A percentile compares a stretch with the other conserved stretches of the same genome.
Conservation (phyloP, 2,888 invertebrate species). For the Drosophila meridionalis region DNA sequence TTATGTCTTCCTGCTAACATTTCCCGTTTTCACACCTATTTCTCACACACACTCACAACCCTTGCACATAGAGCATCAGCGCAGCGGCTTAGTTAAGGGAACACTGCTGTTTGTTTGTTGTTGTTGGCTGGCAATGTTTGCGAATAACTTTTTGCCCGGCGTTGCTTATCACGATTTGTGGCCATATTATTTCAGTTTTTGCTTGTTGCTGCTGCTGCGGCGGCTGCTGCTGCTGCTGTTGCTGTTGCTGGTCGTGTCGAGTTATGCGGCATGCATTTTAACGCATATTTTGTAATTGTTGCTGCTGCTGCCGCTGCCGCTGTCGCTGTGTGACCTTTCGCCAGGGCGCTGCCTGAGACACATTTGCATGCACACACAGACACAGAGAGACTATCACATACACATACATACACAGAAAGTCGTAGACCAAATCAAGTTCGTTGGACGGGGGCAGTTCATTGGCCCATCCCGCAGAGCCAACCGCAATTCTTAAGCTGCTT, state of each 20-base stretch:
- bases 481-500: conserved; percentile 60
- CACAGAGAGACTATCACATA: conserved; percentile 8
- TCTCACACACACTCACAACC: not conserved
- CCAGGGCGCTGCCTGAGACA: conserved; percentile 56
- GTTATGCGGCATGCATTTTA: conserved; percentile 76
- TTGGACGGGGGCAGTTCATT: conserved; percentile 74
- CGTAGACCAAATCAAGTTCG: conserved; percentile 75
- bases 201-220: conserved; percentile 46
- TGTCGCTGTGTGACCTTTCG: conserved; percentile 67
- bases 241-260: conserved; percentile 68
- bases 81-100: conserved; percentile 17
- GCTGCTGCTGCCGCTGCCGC: conserved; percentile 44
- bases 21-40: not conserved
- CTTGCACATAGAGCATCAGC: conserved; percentile 16
- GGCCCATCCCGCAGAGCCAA: conserved; percentile 59
- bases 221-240: conserved; percentile 30
- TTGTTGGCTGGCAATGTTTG: conserved; percentile 64
- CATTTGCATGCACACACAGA: conserved; percentile 62
- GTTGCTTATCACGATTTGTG: conserved; percentile 79
- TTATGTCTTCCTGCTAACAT: not conserved
- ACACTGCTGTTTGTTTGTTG: conserved; percentile 38
- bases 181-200: conserved; percentile 77
- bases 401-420: conserved; percentile 26
- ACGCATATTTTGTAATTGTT: conserved; percentile 80
- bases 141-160: conserved; percentile 68